Conservation (phyloP, 2,888 invertebrate genomes). For the Dicyrtoma fusca region DNA sequence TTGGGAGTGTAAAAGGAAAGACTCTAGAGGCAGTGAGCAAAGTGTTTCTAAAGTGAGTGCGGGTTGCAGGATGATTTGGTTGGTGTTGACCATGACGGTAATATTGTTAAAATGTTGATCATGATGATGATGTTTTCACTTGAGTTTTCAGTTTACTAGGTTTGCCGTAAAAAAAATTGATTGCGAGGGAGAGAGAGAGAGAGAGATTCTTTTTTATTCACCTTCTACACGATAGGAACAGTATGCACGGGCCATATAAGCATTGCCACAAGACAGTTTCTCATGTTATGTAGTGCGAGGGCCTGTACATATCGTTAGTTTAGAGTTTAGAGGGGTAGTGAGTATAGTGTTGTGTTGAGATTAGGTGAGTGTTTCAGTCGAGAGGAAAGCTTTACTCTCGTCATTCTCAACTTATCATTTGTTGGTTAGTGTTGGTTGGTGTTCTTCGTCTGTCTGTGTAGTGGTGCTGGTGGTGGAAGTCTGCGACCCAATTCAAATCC, state of each 20-base stretch:
- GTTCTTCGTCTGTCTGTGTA: too few relatives aligned
- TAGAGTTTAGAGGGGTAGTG: background rate
- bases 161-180: slow-evolving; percentile 10
- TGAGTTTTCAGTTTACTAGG: slow-evolving; percentile 19
- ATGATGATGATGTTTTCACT: slow-evolving; percentile 17
- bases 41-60: too few relatives aligned
- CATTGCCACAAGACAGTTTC: too few relatives aligned
- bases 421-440: background rate
- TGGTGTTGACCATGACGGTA: background rate
- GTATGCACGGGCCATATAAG: too few relatives aligned
- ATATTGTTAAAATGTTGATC: slow-evolving; percentile 9
- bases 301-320: too few relatives aligned
- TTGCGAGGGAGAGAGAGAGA: slow-evolving; percentile 1
- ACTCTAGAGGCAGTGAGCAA: too few relatives aligned
- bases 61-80: background rate
- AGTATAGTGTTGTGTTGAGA: background rate
- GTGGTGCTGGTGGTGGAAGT: background rate
- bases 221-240: background rate
- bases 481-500: slow-evolving; percentile 23
- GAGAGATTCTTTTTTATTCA: slow-evolving; percentile 6
- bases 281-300: too few relatives aligned
- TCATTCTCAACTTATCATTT: slow-evolving; percentile 17
- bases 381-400: slow-evolving; percentile 3
- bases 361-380: background rate
- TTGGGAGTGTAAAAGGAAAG: background rate